These are phyloP conservation scores for Eudasyphora cyanicolor DNA, from an alignment of 2,888 invertebrate genomes.

Conservation along the genomic window DNA sequence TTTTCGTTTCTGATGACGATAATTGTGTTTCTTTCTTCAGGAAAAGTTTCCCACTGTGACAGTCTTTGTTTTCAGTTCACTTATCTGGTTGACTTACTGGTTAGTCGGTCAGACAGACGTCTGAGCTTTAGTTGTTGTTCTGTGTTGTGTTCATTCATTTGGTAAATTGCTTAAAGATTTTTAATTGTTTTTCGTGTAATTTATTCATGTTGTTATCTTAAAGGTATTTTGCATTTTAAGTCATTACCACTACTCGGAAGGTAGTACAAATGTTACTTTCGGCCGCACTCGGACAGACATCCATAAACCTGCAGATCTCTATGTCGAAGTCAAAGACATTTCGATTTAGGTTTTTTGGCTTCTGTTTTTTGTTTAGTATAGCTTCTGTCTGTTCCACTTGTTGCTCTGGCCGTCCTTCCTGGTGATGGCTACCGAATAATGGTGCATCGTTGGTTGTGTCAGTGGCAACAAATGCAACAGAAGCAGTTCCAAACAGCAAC, in stretches of 20 bases:
- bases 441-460: conserved; percentile 9
- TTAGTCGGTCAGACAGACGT: conserved; percentile 30
- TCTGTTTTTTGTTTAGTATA: too few species aligned
- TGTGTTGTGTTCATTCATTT: conserved; percentile 47
- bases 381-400: conserved; percentile 28
- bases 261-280: conserved; percentile 12
- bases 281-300: neutral
- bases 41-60: neutral
- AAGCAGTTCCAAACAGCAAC: conserved; percentile 42
- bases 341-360: conserved; percentile 27
- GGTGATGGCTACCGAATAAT: neutral
- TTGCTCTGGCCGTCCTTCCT: neutral
- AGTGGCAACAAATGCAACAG: conserved; percentile 9
- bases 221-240: conserved; percentile 65
- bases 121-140: conserved; percentile 45
- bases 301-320: neutral
- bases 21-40: neutral
- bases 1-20: too few species aligned
- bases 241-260: conserved; percentile 60
- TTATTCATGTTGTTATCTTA: conserved; percentile 65
- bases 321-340: conserved; percentile 34
- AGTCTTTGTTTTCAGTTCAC: conserved; percentile 29
- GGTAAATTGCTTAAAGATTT: conserved; percentile 63
- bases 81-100: neutral
- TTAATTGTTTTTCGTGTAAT: conserved; percentile 67